Percentiles rank a stretch among this genome's conserved stretches.
Conservation (phyloP, 2,797 vertebrate genomes). For the Natrix natrix region DNA sequence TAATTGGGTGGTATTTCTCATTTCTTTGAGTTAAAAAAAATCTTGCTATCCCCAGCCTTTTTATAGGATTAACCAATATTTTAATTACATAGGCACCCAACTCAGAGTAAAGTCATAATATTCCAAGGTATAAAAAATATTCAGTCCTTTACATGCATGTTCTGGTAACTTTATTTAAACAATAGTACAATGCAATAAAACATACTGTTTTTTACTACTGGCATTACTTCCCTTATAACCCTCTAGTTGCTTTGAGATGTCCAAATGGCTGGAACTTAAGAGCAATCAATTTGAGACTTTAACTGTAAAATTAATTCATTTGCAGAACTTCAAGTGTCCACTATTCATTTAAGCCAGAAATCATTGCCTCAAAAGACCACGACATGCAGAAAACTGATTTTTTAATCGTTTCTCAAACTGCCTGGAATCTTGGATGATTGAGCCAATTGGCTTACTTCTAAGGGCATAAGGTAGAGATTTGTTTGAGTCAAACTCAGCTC, state of each 20-base stretch:
- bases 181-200: not conserved
- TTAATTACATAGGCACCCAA: conserved; percentile 44
- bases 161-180: not conserved
- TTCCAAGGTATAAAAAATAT: not conserved
- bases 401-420: not conserved
- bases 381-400: not conserved
- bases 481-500: not conserved
- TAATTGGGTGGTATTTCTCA: conserved; percentile 31
- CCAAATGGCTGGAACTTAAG: not conserved
- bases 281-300: conserved; percentile 7
- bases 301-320: conserved; percentile 16
- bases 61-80: conserved; percentile 29
- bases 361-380: not conserved
- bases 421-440: conserved; percentile 10
- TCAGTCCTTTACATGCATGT: not conserved
- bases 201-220: not conserved
- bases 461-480: not conserved
- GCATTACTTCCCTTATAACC: not conserved
- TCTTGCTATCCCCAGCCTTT: conserved; percentile 35
- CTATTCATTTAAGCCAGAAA: conserved; percentile 10
- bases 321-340: conserved; percentile 14
- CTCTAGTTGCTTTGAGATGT: not conserved
- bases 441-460: conserved; percentile 6
- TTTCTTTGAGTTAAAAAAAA: conserved; percentile 29
- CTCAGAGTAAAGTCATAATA: not conserved